Conservation (phyloP, 1,140 invertebrate genomes). For the Leptestheria dahalacensis region DNA sequence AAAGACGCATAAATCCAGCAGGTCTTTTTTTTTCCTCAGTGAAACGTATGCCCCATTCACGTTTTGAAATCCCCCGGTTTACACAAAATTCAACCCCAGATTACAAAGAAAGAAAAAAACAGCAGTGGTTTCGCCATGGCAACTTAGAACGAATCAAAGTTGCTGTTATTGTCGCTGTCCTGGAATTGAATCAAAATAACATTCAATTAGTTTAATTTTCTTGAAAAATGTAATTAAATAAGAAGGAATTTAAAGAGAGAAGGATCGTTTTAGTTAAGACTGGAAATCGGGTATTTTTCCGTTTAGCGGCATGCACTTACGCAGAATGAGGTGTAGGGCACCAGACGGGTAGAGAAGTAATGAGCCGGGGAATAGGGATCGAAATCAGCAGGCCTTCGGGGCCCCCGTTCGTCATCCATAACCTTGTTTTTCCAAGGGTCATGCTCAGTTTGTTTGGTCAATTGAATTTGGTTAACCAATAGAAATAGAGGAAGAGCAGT, state of each 20-base stretch:
- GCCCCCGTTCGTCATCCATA: not conserved
- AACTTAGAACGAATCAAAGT: constrained; percentile 8
- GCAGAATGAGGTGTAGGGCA: constrained; percentile 13
- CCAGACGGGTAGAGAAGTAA: not conserved
- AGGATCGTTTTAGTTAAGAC: not conserved
- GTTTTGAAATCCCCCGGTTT: not conserved
- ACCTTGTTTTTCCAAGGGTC: no score
- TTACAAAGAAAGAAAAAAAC: constrained; percentile 1
- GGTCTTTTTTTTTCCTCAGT: no score
- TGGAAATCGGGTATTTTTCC: not conserved
- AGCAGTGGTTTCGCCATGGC: not conserved
- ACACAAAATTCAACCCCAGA: not conserved
- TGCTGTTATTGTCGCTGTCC: constrained; percentile 10
- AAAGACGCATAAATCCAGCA: no score
- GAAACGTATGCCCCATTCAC: no score
- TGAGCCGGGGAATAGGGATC: not conserved
- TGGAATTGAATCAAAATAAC: not conserved
- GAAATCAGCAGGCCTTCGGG: no score
- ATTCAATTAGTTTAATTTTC: not conserved
- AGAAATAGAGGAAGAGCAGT: no score
- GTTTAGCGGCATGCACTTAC: not conserved
- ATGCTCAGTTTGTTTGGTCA: no score
- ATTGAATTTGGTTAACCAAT: no score
- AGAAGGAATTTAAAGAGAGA: not conserved
- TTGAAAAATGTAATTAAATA: not conserved